Base-by-base conservation (phyloP, 1,140 invertebrate genomes). In the Venustaconcha ellipsiformis region DNA sequence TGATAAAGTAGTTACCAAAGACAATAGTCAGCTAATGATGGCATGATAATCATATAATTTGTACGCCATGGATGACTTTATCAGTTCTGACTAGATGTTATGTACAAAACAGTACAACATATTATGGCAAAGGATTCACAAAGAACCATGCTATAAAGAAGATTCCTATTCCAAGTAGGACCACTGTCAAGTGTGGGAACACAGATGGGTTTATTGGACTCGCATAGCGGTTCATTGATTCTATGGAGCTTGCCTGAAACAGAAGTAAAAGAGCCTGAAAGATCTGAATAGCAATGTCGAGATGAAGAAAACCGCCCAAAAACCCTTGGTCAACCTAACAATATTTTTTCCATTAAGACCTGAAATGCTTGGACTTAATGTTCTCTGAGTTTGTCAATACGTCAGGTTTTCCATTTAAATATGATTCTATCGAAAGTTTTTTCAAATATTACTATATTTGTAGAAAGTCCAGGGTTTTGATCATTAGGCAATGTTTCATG, bases 141-240 rank as follows among this genome's bases (percentile, higher is more conserved):
- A 99, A 99, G 91, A 99, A 99, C 96, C 97, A 99, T 26, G 97
- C 97, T 58, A 97, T 99, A 89, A 99, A 99, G 88, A 99, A 98
- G 75, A 99, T 94, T 57, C 98, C 98, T 87, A 99, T 97, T 70
- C 94, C 95, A 59, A 99, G 91, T 17, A 99, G 91, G 15, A 99
- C 93, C 26, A 98, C 89, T 12, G 97, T 96, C 55, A 99, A 91
- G 86, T 99, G 94, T 63, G 98, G 97, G 91, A 97, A 99, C 23
- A 98, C 93, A 30, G 96, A 94, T 82, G 97, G 97, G 88, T 98
- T 98, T 75, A 99, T 94, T 57, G 97, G 97, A 65, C 96, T 97
- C 56, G 97, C 94, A 91, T 98, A 97, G 83, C 96, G 93, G 70
- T 57, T 85, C 89, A 90, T 89, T 14, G 82, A 80, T 64, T 90